Evolutionary conservation across 2,113 vertebrate species (phyloP), one percentile per base, ranked within the genome.

Genomic region (Monarcha castaneiventris): DNA sequence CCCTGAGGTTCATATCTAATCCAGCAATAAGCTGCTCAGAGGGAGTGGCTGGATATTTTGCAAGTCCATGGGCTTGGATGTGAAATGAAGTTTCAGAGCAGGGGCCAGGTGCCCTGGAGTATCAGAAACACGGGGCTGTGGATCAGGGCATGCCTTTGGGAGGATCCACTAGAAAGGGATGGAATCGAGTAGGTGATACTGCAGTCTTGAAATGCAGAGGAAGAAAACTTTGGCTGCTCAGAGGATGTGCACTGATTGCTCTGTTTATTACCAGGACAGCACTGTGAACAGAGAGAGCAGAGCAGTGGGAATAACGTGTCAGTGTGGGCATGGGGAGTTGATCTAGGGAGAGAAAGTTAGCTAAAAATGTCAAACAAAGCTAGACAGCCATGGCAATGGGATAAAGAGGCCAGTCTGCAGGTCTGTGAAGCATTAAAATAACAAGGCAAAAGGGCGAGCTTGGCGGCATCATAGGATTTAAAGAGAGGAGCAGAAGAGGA

Each of bases 361-460:
- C 72, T 93, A 64, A 84, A 96, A 91, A 86, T 89, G 82, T 95
- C 92, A 84, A 64, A 72, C 61, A 78, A 88, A 86, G 59, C 56
- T 71, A 88, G 79, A 90, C 85, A 93, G 90, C 85, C 92, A 86
- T 90, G 75, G 75, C 90, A 90, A 67, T 94, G 87, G 90, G 89
- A 91, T 93, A 84, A 94, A 88, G 83, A 88, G 92, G 76, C 92
- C 78, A 86, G 84, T 77, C 91, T 95, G 73, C 91, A 82, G 91
- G 93, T 84, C 91, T 94, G 29, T 72, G 94, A 90, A 94, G 80
- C 77, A 94, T 89, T 94, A 56, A 88, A 87, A 79, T 95, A 94
- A 84, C 72, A 58, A 92, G 86, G 68, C 64, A 4, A 72, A 97
- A 78, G 82, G 85, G 52, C 1, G 6, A 91, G 61, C 64, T 93